These are phyloP conservation scores for Tortricodes alternella DNA, from an alignment of 2,888 invertebrate species.

Conservation along the genomic window DNA sequence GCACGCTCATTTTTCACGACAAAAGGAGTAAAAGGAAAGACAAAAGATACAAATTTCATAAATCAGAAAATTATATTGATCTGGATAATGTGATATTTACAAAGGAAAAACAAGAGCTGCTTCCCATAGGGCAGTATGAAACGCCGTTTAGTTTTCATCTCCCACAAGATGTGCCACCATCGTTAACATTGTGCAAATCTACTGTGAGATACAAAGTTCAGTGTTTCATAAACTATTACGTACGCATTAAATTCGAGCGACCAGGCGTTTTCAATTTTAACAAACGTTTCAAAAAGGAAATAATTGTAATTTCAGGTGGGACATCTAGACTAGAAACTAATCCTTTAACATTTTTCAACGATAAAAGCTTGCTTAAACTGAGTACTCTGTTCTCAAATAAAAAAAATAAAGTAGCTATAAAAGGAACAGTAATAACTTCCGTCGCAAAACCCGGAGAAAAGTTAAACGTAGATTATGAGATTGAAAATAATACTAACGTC, in stretches of 20 bases:
- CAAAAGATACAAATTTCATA: not conserved
- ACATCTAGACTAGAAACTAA: conserved; percentile 9
- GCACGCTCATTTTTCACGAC: conserved; percentile 3
- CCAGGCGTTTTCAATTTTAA: conserved; percentile 14
- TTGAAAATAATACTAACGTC: conserved; percentile 20
- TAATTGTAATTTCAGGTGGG: conserved; percentile 7
- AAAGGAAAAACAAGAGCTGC: conserved; percentile 6
- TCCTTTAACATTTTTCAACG: conserved; percentile 10
- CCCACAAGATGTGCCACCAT: conserved; percentile 18
- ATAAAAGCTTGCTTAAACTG: conserved; percentile 18
- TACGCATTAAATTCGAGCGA: conserved; percentile 29
- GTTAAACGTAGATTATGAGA: conserved; percentile 19
- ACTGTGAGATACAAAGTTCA: conserved; percentile 12
- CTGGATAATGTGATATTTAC: conserved; percentile 18
- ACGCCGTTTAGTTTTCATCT: conserved; percentile 19
- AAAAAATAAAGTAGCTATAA: not conserved
- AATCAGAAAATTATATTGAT: conserved; percentile 19
- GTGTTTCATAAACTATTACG: conserved; percentile 25
- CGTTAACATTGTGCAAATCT: conserved; percentile 9
- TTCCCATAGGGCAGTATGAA: conserved; percentile 11
- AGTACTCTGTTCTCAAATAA: conserved; percentile 16
- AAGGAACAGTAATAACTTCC: conserved; percentile 11
- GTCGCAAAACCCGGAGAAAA: conserved; percentile 16
- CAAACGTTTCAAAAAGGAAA: conserved; percentile 19
- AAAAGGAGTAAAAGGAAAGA: conserved; percentile 5